Percentiles rank a stretch among this genome's conserved stretches.
phyloP scores from a whole-genome alignment of 2,888 invertebrate genomes.

The Apodemia zela region DNA sequence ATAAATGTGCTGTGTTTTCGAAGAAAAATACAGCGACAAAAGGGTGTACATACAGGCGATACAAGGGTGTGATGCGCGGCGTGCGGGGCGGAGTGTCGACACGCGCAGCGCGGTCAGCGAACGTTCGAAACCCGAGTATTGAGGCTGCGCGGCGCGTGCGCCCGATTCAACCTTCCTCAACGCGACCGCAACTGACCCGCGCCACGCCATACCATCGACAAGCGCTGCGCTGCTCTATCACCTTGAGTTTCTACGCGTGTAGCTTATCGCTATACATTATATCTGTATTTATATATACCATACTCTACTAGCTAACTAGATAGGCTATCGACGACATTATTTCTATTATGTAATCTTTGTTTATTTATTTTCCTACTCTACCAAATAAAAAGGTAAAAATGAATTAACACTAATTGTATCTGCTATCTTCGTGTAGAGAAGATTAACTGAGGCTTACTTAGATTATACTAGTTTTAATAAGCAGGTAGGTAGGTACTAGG shows the following conservation, averaged over 20 bases:
- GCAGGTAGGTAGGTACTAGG: too few relatives aligned
- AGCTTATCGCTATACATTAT: constrained; percentile 12
- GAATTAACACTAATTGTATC: too few relatives aligned
- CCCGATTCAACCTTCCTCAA: constrained; percentile 80
- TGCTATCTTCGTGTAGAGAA: too few relatives aligned
- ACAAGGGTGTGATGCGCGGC: constrained; percentile 39
- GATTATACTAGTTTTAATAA: too few relatives aligned
- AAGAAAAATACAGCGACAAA: constrained; percentile 34
- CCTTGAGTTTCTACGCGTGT: constrained; percentile 10
- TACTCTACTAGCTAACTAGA: constrained; percentile 1
- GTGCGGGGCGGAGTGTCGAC: constrained; percentile 62
- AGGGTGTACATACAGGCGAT: constrained; percentile 43
- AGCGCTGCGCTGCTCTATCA: constrained; percentile 42
- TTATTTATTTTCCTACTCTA: not conserved
- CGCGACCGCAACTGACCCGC: constrained; percentile 79
- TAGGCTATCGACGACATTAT: constrained; percentile 13
- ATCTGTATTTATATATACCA: not conserved
- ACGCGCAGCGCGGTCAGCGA: constrained; percentile 80
- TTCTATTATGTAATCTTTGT: constrained; percentile 20
- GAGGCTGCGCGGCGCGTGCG: constrained; percentile 73
- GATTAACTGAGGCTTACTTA: too few relatives aligned
- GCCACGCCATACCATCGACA: constrained; percentile 45
- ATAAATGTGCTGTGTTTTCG: constrained; percentile 31
- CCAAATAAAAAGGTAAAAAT: too few relatives aligned
- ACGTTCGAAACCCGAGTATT: constrained; percentile 67